Evolutionary conservation across 1,140 invertebrate genomes (phyloP).

Genomic region (Papilio helenus): DNA sequence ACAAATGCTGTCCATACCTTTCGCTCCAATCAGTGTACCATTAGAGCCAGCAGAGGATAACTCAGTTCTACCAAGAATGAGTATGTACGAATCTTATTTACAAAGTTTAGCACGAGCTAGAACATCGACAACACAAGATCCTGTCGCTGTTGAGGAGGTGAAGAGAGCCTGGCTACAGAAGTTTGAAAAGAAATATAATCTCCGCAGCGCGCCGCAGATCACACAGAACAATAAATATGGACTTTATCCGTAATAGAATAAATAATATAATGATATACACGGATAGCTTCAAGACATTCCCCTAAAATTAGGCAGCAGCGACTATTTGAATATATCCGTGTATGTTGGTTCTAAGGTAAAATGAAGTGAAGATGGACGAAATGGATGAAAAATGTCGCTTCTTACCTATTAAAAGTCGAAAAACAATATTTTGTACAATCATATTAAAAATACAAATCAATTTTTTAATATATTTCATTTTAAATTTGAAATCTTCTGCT

Average conservation of each 20-base stretch:
- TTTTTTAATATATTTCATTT: too few species aligned
- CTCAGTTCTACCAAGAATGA: constrained; percentile 71
- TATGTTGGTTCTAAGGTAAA: too few species aligned
- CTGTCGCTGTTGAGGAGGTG: constrained; percentile 45
- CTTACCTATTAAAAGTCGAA: too few species aligned
- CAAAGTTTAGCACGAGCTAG: constrained; percentile 61
- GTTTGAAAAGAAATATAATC: constrained; percentile 49
- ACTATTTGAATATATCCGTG: too few species aligned
- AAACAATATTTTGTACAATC: too few species aligned
- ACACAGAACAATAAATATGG: constrained; percentile 22
- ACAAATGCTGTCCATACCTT: constrained; percentile 68
- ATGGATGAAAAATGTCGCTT: too few species aligned
- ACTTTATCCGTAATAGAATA: not conserved
- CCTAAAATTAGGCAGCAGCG: too few species aligned
- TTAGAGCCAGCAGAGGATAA: constrained; percentile 73
- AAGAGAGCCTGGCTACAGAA: constrained; percentile 58
- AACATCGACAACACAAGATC: constrained; percentile 59
- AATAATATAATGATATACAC: too few species aligned
- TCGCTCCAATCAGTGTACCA: constrained; percentile 70
- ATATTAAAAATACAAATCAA: too few species aligned
- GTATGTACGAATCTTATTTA: constrained; percentile 73
- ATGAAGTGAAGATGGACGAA: too few species aligned
- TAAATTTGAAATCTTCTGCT: too few species aligned
- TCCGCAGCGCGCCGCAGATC: not conserved
- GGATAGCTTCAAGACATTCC: too few species aligned